Evolutionary conservation across 2,113 vertebrate genomes (phyloP), one percentile per base, ranked within the genome.

Genomic region (Clarias magur): DNA sequence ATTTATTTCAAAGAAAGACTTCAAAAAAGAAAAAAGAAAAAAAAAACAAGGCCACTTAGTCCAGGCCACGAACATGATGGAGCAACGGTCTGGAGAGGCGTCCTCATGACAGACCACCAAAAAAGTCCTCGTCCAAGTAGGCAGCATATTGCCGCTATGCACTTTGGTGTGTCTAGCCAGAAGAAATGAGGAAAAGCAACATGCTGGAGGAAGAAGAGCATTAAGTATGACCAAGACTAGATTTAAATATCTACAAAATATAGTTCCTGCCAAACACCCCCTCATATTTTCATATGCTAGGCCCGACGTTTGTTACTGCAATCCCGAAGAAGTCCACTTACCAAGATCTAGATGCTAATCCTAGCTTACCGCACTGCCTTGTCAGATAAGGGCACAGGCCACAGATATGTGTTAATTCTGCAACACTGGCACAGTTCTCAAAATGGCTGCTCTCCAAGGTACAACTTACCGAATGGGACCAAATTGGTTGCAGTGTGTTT

Each of bases 1-100:
- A 92, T 94, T 94, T 95, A 95, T 95, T 96, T 95, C 94, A 95
- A 95, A 96, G 94, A 95, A 95, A 94, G 93, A 94, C 94, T 95
- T 95, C 91, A 94, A 95, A 95, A 93, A 93, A 88, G 10, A 42
- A 63, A 76, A 56, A 85, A 94, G 93, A 93, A 85, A 53, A 86
- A 80, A 83, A 84, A 70, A 70, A 67, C 91, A 90, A 92, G 92
- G 90, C 92, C 94, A 94, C 93, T 95, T 93, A 93, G 93, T 89
- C 92, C 90, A 92, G 91, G 91, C 92, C 86, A 90, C 56, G 73
- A 94, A 90, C 92, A 89, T 93, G 92, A 94, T 94, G 93, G 92
- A 93, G 80, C 91, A 87, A 82, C 88, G 91, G 92, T 92, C 93
- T 92, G 89, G 93, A 94, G 93, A 91, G 90, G 85, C 68, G 90